Conservation (phyloP, 2,113 vertebrate species). For the Scolopax mira region DNA sequence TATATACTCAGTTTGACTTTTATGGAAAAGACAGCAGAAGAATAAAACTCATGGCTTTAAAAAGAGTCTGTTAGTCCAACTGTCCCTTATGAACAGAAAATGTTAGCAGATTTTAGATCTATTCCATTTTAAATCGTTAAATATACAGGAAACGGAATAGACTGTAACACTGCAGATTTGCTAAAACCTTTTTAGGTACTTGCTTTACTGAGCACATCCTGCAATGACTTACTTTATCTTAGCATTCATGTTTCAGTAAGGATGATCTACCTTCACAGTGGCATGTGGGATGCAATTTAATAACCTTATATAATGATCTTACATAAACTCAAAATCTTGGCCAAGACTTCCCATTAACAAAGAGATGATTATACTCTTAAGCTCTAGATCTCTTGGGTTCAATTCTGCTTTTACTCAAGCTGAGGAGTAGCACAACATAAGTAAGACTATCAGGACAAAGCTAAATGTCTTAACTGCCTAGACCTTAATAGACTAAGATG, state of each 20-base stretch:
- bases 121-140: neutral
- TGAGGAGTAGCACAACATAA: neutral
- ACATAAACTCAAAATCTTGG: constrained; percentile 47
- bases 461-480: neutral
- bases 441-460: neutral
- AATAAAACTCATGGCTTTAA: neutral
- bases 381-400: constrained; percentile 1
- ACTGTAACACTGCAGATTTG: neutral
- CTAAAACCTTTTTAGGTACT: neutral
- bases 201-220: neutral
- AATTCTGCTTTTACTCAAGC: neutral
- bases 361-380: constrained; percentile 25
- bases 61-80: neutral
- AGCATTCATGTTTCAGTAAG: constrained; percentile 4
- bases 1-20: neutral
- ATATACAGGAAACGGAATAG: neutral
- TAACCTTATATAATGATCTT: constrained; percentile 50
- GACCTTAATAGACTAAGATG: neutral
- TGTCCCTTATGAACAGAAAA: neutral
- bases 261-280: neutral
- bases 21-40: neutral
- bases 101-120: neutral
- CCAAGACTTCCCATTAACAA: constrained; percentile 14
- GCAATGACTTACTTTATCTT: neutral
- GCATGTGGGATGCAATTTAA: constrained; percentile 33